Evolutionary conservation across 2,888 invertebrate genomes (phyloP).

Genomic region (Odontocolon sp.): DNA sequence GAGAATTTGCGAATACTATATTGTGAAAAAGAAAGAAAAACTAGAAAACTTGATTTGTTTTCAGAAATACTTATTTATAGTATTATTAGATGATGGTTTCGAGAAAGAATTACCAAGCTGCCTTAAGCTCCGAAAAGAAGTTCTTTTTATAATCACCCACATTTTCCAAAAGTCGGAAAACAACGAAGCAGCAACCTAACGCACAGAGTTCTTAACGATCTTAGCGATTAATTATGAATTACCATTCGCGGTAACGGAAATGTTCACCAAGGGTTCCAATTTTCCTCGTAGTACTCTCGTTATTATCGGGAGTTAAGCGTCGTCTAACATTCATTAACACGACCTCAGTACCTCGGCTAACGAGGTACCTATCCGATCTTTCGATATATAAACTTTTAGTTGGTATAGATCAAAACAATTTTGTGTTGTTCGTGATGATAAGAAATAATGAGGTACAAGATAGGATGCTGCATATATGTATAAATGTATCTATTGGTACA

Average conservation of each 20-base stretch:
- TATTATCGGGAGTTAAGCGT: conserved; percentile 18
- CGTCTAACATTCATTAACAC: conserved; percentile 30
- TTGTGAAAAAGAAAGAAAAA: background rate
- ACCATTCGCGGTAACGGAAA: conserved; percentile 25
- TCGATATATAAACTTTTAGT: conserved; percentile 17
- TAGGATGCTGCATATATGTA: background rate
- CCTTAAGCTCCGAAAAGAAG: too few relatives aligned
- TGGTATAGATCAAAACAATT: conserved; percentile 5
- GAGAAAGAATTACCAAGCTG: too few relatives aligned
- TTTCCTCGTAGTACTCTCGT: conserved; percentile 36
- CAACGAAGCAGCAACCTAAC: conserved; percentile 7
- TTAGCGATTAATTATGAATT: conserved; percentile 57
- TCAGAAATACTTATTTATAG: conserved; percentile 29
- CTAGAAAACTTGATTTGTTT: background rate
- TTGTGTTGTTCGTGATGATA: background rate
- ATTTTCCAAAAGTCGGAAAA: conserved; percentile 33
- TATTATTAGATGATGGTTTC: background rate
- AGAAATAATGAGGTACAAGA: background rate
- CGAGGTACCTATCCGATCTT: conserved; percentile 5
- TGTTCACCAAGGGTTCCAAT: conserved; percentile 22
- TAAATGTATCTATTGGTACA: background rate
- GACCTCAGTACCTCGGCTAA: background rate
- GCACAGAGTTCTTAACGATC: conserved; percentile 51
- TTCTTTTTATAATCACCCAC: background rate
- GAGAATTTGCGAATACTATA: background rate